Evolutionary conservation across 2,797 vertebrate genomes (phyloP).

Genomic region (Pelobates cultripes): DNA sequence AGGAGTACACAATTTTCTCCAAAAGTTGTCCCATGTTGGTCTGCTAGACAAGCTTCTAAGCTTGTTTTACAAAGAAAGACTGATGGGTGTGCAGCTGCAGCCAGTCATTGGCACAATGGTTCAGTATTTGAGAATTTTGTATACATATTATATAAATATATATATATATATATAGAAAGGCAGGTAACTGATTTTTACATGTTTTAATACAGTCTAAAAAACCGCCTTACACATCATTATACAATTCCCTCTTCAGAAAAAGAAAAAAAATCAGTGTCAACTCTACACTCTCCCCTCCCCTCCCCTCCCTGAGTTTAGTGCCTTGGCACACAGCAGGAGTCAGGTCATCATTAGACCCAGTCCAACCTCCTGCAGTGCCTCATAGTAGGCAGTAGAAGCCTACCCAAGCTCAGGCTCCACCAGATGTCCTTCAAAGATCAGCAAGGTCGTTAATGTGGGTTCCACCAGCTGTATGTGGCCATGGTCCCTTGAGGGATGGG

Average conservation of each 20-base stretch:
- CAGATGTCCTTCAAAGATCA: not conserved
- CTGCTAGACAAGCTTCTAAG: conserved; percentile 11
- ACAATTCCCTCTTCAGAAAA: not conserved
- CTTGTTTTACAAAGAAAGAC: conserved; percentile 42
- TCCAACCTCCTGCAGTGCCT: conserved; percentile 44
- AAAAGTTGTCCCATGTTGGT: not conserved
- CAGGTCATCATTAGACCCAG: not conserved
- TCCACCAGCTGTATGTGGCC: not conserved
- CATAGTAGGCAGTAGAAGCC: conserved; percentile 25
- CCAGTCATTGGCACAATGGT: conserved; percentile 13
- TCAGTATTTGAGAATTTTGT: conserved; percentile 54
- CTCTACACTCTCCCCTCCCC: not conserved
- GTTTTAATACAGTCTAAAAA: conserved; percentile 49
- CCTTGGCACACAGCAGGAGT: conserved; percentile 27
- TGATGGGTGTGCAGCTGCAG: conserved; percentile 21
- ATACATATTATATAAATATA: conserved; percentile 20
- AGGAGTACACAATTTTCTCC: not conserved
- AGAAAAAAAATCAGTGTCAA: not conserved
- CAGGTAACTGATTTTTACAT: conserved; percentile 48
- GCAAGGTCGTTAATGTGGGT: not conserved
- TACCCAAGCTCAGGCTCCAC: conserved; percentile 35
- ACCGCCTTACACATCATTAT: conserved; percentile 26
- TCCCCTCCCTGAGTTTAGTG: conserved; percentile 11
- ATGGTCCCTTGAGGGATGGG: not conserved
- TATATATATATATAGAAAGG: conserved; percentile 27